Conservation (phyloP, 2,888 invertebrate genomes). For the Drosophila neotestacea region DNA sequence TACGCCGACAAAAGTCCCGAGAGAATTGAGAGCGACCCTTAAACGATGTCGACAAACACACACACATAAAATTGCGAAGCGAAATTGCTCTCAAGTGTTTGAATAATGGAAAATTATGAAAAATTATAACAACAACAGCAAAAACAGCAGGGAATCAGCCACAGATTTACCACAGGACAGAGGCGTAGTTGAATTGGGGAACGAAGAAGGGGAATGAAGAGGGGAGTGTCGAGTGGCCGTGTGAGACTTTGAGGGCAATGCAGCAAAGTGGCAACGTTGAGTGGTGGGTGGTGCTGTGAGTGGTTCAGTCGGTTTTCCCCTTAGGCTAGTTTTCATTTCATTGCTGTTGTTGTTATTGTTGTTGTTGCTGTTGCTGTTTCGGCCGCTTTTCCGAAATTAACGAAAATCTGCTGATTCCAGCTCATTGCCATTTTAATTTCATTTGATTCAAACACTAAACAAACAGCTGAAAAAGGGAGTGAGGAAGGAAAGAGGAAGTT, state of each 20-base stretch:
- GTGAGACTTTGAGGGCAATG: conserved; percentile 58
- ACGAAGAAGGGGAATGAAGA: background rate
- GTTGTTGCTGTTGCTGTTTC: conserved; percentile 31
- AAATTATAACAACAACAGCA: conserved; percentile 72
- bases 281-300: conserved; percentile 11
- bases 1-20: conserved; percentile 61
- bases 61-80: conserved; percentile 52
- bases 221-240: conserved; percentile 16
- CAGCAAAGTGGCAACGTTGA: conserved; percentile 43
- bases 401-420: conserved; percentile 86
- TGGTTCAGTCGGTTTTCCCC: conserved; percentile 6
- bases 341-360: conserved; percentile 10
- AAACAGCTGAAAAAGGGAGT: conserved; percentile 64
- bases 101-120: conserved; percentile 80
- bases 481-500: background rate
- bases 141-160: conserved; percentile 18
- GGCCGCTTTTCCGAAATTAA: conserved; percentile 74
- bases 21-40: conserved; percentile 65
- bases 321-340: conserved; percentile 11
- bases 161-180: background rate
- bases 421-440: conserved; percentile 85
- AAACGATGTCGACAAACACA: conserved; percentile 44
- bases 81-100: conserved; percentile 73
- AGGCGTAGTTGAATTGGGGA: background rate
- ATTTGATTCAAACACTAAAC: conserved; percentile 82